A percentile compares a stretch with the other conserved stretches of the same genome.
phyloP scores from a whole-genome alignment of 2,113 vertebrate species.

The Speoplatyrhinus poulsoni region DNA sequence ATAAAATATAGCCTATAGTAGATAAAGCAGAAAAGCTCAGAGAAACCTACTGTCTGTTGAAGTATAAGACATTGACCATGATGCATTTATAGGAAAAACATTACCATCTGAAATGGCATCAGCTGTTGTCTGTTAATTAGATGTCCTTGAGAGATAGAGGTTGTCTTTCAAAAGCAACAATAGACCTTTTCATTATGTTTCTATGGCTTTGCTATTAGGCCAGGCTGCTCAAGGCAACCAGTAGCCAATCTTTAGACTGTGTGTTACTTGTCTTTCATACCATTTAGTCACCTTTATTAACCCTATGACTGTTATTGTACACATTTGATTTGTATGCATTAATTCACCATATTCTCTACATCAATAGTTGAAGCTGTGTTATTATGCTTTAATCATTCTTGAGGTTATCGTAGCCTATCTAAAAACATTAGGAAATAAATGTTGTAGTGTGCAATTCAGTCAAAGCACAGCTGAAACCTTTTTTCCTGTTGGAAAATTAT shows the following conservation, averaged over 20 bases:
- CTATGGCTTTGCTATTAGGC: conserved; percentile 75
- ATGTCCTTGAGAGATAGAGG: conserved; percentile 79
- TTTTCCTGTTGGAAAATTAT: not conserved
- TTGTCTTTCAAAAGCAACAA: conserved; percentile 74
- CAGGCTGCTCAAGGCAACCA: conserved; percentile 75
- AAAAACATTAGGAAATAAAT: not conserved
- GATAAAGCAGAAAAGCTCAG: conserved; percentile 62
- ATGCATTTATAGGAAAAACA: conserved; percentile 73
- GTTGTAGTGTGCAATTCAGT: not conserved
- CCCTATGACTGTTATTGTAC: conserved; percentile 41
- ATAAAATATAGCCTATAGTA: conserved; percentile 35
- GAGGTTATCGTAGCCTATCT: not conserved
- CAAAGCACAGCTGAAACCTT: not conserved
- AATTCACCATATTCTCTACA: conserved; percentile 44
- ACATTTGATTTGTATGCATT: conserved; percentile 67
- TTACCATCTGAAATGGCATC: conserved; percentile 81
- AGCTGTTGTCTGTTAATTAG: conserved; percentile 85
- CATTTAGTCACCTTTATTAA: conserved; percentile 66
- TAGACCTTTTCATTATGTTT: conserved; percentile 73
- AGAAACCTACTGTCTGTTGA: conserved; percentile 52
- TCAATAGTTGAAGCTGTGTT: conserved; percentile 45
- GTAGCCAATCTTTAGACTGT: conserved; percentile 56
- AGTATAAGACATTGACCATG: conserved; percentile 70
- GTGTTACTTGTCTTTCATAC: conserved; percentile 62
- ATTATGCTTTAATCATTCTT: conserved; percentile 15